Percentiles rank a stretch among this genome's conserved stretches.
These are phyloP conservation scores for Metallyticus violacea DNA, from an alignment of 2,888 invertebrate species.

Conservation along the genomic window DNA sequence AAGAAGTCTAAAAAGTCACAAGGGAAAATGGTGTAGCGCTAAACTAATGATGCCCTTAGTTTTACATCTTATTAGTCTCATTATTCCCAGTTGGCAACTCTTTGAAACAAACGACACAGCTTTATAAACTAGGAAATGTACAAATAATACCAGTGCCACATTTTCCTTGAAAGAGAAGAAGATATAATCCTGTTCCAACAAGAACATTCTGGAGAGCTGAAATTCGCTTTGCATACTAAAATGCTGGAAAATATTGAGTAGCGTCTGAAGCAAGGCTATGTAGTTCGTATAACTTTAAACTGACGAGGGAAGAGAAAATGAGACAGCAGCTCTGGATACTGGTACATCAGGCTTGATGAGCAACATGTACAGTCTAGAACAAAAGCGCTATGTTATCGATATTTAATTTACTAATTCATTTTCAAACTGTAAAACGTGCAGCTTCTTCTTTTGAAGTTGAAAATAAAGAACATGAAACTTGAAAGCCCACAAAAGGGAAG, in stretches of 20 bases:
- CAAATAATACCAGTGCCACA: background rate
- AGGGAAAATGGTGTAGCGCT: background rate
- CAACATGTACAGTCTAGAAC: background rate
- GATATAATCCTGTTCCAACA: background rate
- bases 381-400: background rate
- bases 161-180: background rate
- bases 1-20: too few relatives aligned
- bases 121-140: background rate
- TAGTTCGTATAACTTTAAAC: background rate
- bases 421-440: too few relatives aligned
- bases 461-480: too few relatives aligned
- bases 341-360: background rate
- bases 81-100: background rate
- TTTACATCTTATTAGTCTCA: background rate
- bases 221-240: background rate
- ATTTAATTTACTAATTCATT: background rate
- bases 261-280: background rate
- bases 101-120: background rate
- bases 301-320: background rate
- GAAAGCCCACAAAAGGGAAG: too few relatives aligned
- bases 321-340: background rate
- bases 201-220: background rate
- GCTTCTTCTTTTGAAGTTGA: too few relatives aligned
- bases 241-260: background rate
- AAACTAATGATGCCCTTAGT: background rate